Percentiles rank a stretch among this genome's conserved stretches.
These are phyloP conservation scores for Ophthalmolycus amberensis DNA, from an alignment of 2,113 vertebrate genomes.

Conservation along the genomic window DNA sequence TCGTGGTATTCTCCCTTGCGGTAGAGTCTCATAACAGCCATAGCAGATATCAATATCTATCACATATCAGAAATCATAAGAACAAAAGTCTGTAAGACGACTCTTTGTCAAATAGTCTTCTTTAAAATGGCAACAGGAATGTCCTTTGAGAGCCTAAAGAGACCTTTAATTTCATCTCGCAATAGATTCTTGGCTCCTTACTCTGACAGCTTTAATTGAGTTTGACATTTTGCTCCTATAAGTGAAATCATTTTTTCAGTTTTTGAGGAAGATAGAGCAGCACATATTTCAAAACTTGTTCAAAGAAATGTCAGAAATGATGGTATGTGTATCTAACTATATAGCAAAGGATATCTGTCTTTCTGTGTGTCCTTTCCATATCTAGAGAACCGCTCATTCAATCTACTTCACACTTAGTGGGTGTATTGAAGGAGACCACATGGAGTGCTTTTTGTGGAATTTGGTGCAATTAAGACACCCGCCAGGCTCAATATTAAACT, in stretches of 20 bases:
- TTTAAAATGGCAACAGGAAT: not conserved
- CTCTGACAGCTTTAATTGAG: constrained; percentile 33
- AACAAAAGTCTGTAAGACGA: not conserved
- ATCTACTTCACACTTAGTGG: not conserved
- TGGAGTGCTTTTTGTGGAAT: not conserved
- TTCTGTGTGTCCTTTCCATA: not conserved
- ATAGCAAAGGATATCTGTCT: not conserved
- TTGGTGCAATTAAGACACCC: not conserved
- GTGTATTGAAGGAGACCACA: not conserved
- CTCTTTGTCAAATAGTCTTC: not conserved
- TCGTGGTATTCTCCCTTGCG: not conserved
- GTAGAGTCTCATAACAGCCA: constrained; percentile 8
- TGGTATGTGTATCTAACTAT: not conserved
- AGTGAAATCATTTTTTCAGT: constrained; percentile 2
- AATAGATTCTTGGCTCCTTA: constrained; percentile 13
- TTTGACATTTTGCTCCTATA: constrained; percentile 13
- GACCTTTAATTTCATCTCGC: constrained; percentile 20
- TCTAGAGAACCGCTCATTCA: not conserved
- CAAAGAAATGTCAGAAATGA: not conserved
- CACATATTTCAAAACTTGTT: not conserved
- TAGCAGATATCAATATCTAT: constrained; percentile 35
- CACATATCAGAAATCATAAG: constrained; percentile 28
- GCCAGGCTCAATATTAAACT: not conserved
- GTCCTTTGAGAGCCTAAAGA: not conserved
- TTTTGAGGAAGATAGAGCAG: not conserved